Percentiles rank a stretch among this genome's conserved stretches.
Conservation (phyloP, 2,888 invertebrate genomes). For the Arctia plantaginis region DNA sequence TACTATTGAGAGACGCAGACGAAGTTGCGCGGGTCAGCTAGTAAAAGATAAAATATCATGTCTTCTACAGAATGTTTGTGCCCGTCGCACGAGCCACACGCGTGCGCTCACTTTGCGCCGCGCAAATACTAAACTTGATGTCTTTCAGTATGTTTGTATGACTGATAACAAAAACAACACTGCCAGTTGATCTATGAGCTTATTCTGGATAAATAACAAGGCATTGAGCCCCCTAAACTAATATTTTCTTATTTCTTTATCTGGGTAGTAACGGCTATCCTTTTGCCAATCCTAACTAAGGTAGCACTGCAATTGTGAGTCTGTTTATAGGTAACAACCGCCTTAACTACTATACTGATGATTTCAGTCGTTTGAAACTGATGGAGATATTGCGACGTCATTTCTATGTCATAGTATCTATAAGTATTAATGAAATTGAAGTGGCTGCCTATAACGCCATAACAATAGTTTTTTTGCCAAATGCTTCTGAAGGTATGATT, state of each 20-base stretch:
- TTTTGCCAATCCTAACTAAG: no score
- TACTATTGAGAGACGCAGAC: no score
- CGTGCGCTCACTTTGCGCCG: not conserved
- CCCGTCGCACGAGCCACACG: not conserved
- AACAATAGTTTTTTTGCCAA: no score
- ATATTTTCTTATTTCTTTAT: not conserved
- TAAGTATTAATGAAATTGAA: no score
- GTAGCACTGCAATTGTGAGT: not conserved
- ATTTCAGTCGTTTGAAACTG: not conserved
- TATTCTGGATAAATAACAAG: not conserved
- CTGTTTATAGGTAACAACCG: not conserved
- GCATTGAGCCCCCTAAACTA: not conserved
- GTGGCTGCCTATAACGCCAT: not conserved
- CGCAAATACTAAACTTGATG: not conserved
- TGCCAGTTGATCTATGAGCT: not conserved
- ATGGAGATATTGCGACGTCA: not conserved
- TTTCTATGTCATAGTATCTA: not conserved
- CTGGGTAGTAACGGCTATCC: no score
- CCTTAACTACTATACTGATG: not conserved
- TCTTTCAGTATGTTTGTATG: slow-evolving; percentile 2
- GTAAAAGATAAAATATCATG: not conserved
- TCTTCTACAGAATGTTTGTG: not conserved
- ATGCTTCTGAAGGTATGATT: no score
- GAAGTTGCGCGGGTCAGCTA: no score
- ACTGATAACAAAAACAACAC: slow-evolving; percentile 1